phyloP scores from a whole-genome alignment of 2,797 vertebrate genomes.

The Sebastes kiyomatsui region DNA sequence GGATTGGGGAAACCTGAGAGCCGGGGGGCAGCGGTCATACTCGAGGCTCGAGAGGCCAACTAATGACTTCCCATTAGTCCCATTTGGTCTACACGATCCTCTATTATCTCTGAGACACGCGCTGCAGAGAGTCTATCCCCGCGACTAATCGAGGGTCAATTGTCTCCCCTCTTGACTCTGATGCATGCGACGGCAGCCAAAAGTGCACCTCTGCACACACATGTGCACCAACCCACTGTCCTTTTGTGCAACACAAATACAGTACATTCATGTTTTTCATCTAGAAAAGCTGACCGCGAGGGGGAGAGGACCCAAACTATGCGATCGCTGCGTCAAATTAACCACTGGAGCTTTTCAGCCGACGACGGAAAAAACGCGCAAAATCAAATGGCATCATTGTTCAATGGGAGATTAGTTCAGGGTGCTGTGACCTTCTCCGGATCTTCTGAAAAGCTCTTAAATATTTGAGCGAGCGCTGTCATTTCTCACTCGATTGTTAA shows the following conservation, averaged over 20 bases:
- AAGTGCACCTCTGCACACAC: background rate
- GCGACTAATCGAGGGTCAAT: constrained; percentile 64
- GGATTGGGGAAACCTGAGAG: constrained; percentile 68
- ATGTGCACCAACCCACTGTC: background rate
- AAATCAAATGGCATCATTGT: constrained; percentile 77
- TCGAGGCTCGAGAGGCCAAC: constrained; percentile 31
- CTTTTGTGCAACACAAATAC: constrained; percentile 43
- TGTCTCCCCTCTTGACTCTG: constrained; percentile 25
- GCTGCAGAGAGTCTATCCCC: constrained; percentile 63
- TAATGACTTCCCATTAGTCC: constrained; percentile 60
- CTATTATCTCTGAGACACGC: constrained; percentile 65
- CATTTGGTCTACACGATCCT: constrained; percentile 54
- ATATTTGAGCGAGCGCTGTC: constrained; percentile 79
- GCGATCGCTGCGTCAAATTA: constrained; percentile 66
- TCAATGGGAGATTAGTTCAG: constrained; percentile 69
- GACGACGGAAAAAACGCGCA: constrained; percentile 45
- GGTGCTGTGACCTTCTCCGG: constrained; percentile 74
- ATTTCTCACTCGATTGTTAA: constrained; percentile 71
- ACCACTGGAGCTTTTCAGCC: constrained; percentile 58
- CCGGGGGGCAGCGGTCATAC: constrained; percentile 27
- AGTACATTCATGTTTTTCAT: constrained; percentile 52
- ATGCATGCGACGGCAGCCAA: constrained; percentile 29
- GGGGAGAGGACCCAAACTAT: constrained; percentile 17
- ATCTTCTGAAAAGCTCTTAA: constrained; percentile 76
- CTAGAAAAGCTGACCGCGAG: constrained; percentile 20